Percentiles rank a stretch among this genome's conserved stretches.
phyloP scores from a whole-genome alignment of 92 coral and sea anemone genomes.

The Actinostola sp. region DNA sequence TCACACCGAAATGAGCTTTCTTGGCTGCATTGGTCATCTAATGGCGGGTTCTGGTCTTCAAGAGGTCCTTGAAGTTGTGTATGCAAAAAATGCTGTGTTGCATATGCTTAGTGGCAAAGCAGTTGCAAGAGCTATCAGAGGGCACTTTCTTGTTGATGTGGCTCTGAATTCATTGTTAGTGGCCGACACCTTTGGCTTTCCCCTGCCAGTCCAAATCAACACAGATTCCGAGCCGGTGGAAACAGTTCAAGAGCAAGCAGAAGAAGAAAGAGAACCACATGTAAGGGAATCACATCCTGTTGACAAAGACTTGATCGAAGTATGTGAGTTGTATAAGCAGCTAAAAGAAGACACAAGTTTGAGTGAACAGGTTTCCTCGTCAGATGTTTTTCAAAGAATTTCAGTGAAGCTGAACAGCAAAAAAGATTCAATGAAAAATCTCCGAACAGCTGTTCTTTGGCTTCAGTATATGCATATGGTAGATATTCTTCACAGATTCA shows the following conservation, averaged over 20 bases:
- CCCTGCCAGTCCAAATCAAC: background rate
- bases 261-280: too few species aligned
- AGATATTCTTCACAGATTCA: too few species aligned
- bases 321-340: too few species aligned
- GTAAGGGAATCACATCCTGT: too few species aligned
- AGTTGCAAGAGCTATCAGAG: conserved; percentile 22
- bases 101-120: conserved; percentile 18
- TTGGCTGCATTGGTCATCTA: conserved; percentile 42
- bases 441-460: conserved; percentile 35
- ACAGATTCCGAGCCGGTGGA: conserved; percentile 24
- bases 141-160: conserved; percentile 28
- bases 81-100: too few species aligned
- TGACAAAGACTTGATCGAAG: too few species aligned
- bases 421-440: conserved; percentile 14
- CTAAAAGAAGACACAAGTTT: too few species aligned
- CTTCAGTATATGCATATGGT: too few species aligned
- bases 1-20: too few species aligned
- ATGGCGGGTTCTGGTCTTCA: conserved; percentile 60
- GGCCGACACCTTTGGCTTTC: background rate
- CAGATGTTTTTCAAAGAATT: background rate
- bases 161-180: conserved; percentile 5
- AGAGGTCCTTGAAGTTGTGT: conserved; percentile 42
- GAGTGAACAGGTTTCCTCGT: too few species aligned
- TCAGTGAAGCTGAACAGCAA: too few species aligned
- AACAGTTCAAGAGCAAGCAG: background rate